Base-by-base conservation (phyloP, 2,797 vertebrate species). In the Prionace glauca region DNA sequence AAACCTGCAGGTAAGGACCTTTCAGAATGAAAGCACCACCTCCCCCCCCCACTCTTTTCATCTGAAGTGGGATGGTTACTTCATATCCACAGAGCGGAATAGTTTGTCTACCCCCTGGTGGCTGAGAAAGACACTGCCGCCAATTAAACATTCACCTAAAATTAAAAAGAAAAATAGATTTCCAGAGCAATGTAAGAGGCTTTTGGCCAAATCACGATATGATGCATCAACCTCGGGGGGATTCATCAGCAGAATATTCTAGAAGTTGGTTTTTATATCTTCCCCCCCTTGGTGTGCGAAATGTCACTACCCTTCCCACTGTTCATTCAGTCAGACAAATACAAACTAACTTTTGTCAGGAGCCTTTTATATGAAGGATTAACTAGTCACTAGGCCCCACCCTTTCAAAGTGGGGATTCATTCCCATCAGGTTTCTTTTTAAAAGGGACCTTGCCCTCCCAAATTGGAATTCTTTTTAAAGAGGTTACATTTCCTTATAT, bases 1-100 rank as follows among this genome's bases (percentile, higher is more conserved):
- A 99, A 97, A 99, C 98, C 29, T 99, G 99, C 98, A 99, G 99
- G 99, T 99, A 96, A 97, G 96, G 22, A 36, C 11, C 26, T 9
- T 50, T 29, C 26, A 50, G 92, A 22, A 7, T 41, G 36, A 84
- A 45, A 84, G 20, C 41, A 41, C 18, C 79, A 45, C 8, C 79
- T 41, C 4, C 16, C 22, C 22, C 45, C 41, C 5, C 79, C 20
- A 41, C 41, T 1, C 79, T 45, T 0, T 41, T 45, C 22, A 74
- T 96, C 95, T 96, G 77, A 86, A 93, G 62, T 8, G n/a, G 84
- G 65, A 84, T 60, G 10, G 32, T 96, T 36, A 10, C 1, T 18
- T 69, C 65, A 69, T 62, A 62, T 69, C 41, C 24, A n/a, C 5
- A 9, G 32, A 41, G 16, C 20, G 79, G 79, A 1, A 41, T 36